phyloP scores from a whole-genome alignment of 2,888 invertebrate genomes.

The Lacanobia oleracea region DNA sequence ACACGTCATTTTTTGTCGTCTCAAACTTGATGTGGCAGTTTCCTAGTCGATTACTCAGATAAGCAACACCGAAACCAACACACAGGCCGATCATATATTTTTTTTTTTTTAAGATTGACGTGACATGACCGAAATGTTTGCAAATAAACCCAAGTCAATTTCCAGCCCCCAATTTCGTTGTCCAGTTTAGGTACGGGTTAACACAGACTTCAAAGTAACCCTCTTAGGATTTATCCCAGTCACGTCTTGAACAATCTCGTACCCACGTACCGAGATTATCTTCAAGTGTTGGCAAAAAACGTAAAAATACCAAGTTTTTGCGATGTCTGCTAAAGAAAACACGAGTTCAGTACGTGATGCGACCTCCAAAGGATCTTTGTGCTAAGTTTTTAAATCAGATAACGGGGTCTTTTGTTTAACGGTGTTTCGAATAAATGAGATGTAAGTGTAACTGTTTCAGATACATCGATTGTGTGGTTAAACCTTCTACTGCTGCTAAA shows the following conservation, averaged over 20 bases:
- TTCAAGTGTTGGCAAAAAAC: constrained; percentile 34
- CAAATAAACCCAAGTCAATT: neutral
- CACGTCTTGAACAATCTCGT: constrained; percentile 48
- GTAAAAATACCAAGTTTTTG: constrained; percentile 37
- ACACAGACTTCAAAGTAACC: neutral
- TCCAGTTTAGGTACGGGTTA: neutral
- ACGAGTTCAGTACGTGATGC: constrained; percentile 51
- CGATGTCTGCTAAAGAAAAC: constrained; percentile 40
- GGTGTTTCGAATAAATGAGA: constrained; percentile 27
- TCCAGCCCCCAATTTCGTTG: neutral
- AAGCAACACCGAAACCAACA: too few species aligned
- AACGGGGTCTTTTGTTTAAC: constrained; percentile 26
- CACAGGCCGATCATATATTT: too few species aligned
- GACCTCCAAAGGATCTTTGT: constrained; percentile 34
- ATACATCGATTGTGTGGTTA: neutral
- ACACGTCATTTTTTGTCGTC: too few species aligned
- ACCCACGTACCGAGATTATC: constrained; percentile 48
- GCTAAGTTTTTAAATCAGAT: constrained; percentile 39
- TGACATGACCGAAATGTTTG: too few species aligned
- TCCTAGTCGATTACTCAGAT: too few species aligned
- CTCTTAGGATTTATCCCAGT: constrained; percentile 10
- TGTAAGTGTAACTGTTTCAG: constrained; percentile 44
- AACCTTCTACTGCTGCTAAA: too few species aligned
- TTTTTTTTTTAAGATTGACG: too few species aligned
- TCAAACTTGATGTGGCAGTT: too few species aligned